Evolutionary conservation across 2,113 vertebrate species (phyloP).

Genomic region (Nycticryphes semicollaris): DNA sequence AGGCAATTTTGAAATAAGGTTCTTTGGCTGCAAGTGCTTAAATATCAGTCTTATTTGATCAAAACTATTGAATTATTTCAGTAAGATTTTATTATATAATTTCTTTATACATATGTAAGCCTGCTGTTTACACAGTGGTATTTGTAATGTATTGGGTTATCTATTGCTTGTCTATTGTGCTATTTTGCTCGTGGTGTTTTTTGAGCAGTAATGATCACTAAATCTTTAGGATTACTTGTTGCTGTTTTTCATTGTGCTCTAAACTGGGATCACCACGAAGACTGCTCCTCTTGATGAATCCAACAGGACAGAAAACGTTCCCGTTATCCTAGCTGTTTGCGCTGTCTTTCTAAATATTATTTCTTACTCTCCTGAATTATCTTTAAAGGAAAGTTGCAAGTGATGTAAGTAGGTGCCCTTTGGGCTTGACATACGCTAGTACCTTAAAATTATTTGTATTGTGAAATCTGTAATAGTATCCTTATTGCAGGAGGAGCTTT

Average conservation of each 20-base stretch:
- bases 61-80: neutral
- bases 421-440: neutral
- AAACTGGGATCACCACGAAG: neutral
- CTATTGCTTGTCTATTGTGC: neutral
- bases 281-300: neutral
- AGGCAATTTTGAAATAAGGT: constrained; percentile 14
- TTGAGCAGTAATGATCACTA: neutral
- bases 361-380: neutral
- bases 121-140: neutral
- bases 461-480: neutral
- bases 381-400: neutral
- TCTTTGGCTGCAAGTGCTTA: constrained; percentile 6
- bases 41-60: constrained; percentile 16
- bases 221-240: neutral
- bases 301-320: neutral
- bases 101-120: neutral
- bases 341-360: neutral
- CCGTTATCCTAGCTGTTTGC: neutral
- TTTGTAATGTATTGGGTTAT: neutral
- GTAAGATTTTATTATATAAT: neutral
- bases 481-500: neutral
- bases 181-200: neutral
- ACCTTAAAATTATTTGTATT: neutral
- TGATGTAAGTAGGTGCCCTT: neutral
- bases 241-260: neutral